Conservation (phyloP, 2,113 vertebrate genomes). For the Picathartes gymnocephalus region DNA sequence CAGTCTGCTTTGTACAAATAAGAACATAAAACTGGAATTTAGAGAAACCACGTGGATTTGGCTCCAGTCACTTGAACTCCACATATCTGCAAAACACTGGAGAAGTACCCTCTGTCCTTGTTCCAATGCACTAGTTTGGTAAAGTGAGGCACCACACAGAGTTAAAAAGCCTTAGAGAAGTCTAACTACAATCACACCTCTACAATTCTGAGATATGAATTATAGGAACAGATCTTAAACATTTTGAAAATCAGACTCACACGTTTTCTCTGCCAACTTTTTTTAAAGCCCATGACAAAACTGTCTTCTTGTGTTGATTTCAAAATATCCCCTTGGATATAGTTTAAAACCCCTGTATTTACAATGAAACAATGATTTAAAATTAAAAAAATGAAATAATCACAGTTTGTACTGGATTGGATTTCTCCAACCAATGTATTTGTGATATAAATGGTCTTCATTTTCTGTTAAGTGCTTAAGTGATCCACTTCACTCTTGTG, state of each 20-base stretch:
- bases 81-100: not conserved
- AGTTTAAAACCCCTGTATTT: not conserved
- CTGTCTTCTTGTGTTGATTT: not conserved
- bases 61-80: not conserved
- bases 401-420: not conserved
- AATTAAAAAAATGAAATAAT: not conserved
- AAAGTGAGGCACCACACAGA: not conserved
- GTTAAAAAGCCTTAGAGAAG: not conserved
- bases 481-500: not conserved
- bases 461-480: not conserved
- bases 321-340: not conserved
- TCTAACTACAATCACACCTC: not conserved
- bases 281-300: not conserved
- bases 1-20: not conserved
- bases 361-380: not conserved
- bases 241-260: not conserved
- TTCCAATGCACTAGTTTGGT: not conserved
- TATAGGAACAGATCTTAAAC: not conserved
- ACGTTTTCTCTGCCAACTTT: not conserved
- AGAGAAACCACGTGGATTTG: not conserved
- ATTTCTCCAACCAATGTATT: not conserved
- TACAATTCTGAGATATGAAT: not conserved
- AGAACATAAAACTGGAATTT: not conserved
- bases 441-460: not conserved
- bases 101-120: not conserved